Percentiles rank a stretch among this genome's conserved stretches.
These are phyloP conservation scores for Corythornis cristatus DNA, from an alignment of 2,113 vertebrate genomes.

Conservation along the genomic window DNA sequence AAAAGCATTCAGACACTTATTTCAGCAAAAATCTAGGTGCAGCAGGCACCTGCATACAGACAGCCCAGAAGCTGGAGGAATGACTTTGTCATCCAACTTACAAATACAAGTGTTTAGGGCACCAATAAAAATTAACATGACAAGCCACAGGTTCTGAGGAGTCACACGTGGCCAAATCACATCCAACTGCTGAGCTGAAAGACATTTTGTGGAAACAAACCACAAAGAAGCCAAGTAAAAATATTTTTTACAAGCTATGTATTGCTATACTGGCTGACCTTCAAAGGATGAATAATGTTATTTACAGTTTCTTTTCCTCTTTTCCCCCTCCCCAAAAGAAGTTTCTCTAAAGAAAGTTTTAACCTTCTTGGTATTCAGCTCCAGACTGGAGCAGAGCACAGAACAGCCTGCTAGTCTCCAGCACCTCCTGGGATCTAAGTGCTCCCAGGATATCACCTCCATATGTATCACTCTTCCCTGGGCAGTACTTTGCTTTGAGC, in stretches of 20 bases:
- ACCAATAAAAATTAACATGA: background rate
- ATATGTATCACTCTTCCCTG: background rate
- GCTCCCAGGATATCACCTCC: background rate
- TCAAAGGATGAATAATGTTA: background rate
- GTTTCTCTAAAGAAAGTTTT: background rate
- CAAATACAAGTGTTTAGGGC: background rate
- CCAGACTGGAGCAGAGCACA: background rate
- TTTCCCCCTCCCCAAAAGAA: background rate
- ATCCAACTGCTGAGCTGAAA: background rate
- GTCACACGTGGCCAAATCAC: background rate
- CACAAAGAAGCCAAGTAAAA: background rate
- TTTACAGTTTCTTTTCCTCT: background rate
- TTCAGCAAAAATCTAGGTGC: background rate
- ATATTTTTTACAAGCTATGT: background rate
- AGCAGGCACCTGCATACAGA: background rate
- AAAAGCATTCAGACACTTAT: background rate
- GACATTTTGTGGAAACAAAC: background rate
- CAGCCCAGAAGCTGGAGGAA: background rate
- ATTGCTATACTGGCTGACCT: background rate
- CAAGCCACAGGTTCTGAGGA: background rate
- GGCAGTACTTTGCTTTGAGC: background rate
- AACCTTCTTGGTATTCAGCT: background rate
- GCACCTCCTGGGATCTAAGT: background rate
- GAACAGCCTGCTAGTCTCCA: background rate
- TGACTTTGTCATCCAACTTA: background rate